Percentiles rank a stretch among this genome's conserved stretches.
These are phyloP conservation scores for Orthosia incerta DNA, from an alignment of 2,888 invertebrate genomes.

Conservation along the genomic window DNA sequence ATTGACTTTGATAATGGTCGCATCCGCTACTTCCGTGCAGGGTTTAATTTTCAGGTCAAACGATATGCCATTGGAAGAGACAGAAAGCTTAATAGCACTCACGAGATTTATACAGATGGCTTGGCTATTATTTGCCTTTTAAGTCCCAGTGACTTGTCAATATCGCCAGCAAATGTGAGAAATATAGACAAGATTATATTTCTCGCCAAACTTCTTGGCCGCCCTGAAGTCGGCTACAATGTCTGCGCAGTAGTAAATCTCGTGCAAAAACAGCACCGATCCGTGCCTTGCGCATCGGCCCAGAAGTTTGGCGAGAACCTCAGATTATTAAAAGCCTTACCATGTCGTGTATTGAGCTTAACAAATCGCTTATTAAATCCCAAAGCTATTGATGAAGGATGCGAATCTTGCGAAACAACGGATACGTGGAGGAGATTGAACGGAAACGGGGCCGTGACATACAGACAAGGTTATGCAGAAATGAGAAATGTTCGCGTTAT, in stretches of 20 bases:
- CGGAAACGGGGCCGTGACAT: constrained; percentile 64
- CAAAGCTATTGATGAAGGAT: constrained; percentile 60
- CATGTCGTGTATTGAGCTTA: constrained; percentile 34
- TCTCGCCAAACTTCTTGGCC: too few relatives aligned
- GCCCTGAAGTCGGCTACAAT: too few relatives aligned
- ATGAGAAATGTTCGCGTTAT: constrained; percentile 56
- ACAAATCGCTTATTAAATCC: constrained; percentile 40
- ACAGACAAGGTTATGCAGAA: constrained; percentile 59
- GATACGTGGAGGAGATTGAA: constrained; percentile 64
- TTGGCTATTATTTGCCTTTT: neutral
- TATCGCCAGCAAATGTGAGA: neutral
- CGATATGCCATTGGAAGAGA: neutral
- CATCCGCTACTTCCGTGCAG: constrained; percentile 35
- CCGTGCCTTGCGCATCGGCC: too few relatives aligned
- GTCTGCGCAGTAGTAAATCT: too few relatives aligned
- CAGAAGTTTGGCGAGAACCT: too few relatives aligned
- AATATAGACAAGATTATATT: neutral
- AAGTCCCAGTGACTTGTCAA: neutral
- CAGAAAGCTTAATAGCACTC: neutral
- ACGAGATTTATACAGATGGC: neutral
- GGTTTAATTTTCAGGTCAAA: constrained; percentile 39
- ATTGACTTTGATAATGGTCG: constrained; percentile 19
- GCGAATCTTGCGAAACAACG: constrained; percentile 58
- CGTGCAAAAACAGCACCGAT: too few relatives aligned
- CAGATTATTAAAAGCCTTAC: constrained; percentile 17